These are phyloP conservation scores for Callipepla californica DNA, from an alignment of 2,113 vertebrate species.

Conservation along the genomic window DNA sequence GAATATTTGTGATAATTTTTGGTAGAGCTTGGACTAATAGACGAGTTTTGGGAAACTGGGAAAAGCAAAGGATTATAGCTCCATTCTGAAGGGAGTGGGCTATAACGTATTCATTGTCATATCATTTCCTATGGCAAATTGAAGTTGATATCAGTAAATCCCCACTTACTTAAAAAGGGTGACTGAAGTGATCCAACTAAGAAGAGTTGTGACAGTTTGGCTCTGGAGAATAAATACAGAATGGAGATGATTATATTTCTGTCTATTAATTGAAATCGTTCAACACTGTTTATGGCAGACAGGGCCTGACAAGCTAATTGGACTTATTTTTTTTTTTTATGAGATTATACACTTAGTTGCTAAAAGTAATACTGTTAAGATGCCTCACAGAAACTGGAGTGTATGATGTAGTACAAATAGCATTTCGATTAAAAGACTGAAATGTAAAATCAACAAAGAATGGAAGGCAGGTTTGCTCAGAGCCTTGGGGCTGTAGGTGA, in stretches of 20 bases:
- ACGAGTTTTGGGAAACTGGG: not conserved
- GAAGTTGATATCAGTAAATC: not conserved
- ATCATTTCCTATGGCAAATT: not conserved
- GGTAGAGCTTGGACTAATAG: not conserved
- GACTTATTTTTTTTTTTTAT: not conserved
- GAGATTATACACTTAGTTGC: not conserved
- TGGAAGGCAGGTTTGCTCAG: not conserved
- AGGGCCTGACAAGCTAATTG: not conserved
- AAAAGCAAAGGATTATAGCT: not conserved
- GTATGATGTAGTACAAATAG: not conserved
- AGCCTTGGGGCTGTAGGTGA: not conserved
- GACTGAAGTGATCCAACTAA: not conserved
- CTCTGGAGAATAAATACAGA: not conserved
- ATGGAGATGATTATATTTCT: not conserved
- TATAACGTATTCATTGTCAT: not conserved
- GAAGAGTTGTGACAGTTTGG: not conserved
- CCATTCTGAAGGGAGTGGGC: not conserved
- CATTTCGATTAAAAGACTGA: not conserved
- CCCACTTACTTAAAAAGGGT: not conserved
- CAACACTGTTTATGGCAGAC: not conserved
- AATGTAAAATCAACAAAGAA: not conserved
- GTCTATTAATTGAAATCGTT: constrained; percentile 2
- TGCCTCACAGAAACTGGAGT: not conserved
- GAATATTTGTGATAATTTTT: not conserved
- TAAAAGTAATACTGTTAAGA: constrained; percentile 8